A percentile compares a stretch with the other conserved stretches of the same genome.
phyloP scores from a whole-genome alignment of 2,888 invertebrate species.

The Drosophila ochracea region DNA sequence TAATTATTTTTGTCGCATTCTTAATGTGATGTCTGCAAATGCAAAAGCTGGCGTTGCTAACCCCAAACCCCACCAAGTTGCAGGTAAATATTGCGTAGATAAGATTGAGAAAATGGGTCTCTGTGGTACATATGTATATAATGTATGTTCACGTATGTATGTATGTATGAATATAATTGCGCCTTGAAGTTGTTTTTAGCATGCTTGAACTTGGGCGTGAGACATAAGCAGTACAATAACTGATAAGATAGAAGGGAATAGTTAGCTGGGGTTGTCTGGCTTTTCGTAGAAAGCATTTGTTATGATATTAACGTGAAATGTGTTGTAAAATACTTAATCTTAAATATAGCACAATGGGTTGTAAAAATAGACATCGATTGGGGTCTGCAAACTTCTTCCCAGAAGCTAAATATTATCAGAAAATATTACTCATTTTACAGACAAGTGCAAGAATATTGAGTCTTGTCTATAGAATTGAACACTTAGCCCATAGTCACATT shows the following conservation, averaged over 20 bases:
- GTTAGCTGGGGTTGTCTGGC: conserved; percentile 10
- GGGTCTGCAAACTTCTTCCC: conserved; percentile 5
- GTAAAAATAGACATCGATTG: conserved; percentile 39
- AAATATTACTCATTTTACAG: conserved; percentile 4
- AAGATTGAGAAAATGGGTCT: conserved; percentile 52
- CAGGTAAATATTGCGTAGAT: conserved; percentile 15
- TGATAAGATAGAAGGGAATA: conserved; percentile 43
- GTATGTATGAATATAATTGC: conserved; percentile 1
- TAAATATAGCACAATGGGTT: conserved; percentile 14
- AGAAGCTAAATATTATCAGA: conserved; percentile 9
- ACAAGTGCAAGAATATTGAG: conserved; percentile 20
- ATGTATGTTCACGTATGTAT: neutral
- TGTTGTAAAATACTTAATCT: conserved; percentile 16
- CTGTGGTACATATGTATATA: neutral
- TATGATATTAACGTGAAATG: conserved; percentile 26
- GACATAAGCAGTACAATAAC: conserved; percentile 16
- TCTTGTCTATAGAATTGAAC: neutral
- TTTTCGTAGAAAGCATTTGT: conserved; percentile 33
- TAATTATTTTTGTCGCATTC: conserved; percentile 13
- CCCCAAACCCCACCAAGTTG: conserved; percentile 4
- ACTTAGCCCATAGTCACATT: neutral
- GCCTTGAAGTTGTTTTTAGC: conserved; percentile 32
- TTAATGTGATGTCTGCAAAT: conserved; percentile 12
- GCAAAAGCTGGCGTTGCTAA: conserved; percentile 29
- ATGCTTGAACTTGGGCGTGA: conserved; percentile 41